phyloP scores from a whole-genome alignment of 2,113 vertebrate genomes.

The Carassius carassius region DNA sequence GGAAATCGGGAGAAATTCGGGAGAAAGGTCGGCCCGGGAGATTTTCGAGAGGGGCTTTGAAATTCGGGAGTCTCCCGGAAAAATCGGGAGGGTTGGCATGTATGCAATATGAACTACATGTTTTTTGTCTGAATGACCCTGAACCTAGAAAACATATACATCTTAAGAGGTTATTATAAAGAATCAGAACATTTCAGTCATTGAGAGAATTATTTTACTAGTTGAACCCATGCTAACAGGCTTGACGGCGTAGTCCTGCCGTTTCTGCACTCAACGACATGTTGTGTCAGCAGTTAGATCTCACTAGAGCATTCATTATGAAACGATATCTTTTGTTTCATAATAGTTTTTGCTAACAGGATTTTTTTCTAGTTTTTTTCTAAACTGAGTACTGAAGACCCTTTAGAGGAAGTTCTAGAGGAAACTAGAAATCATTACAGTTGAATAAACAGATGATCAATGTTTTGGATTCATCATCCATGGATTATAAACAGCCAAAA shows the following conservation, averaged over 20 bases:
- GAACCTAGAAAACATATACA: background rate
- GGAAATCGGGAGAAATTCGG: too few relatives aligned
- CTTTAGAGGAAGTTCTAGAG: slow-evolving; percentile 68
- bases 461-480: background rate
- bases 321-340: too few relatives aligned
- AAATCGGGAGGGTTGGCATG: too few relatives aligned
- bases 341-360: background rate
- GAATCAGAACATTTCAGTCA: background rate
- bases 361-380: slow-evolving; percentile 36
- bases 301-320: slow-evolving; percentile 79
- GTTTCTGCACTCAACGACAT: slow-evolving; percentile 74
- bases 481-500: background rate
- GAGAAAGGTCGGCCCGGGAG: too few relatives aligned
- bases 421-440: too few relatives aligned
- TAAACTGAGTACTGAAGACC: slow-evolving; percentile 71
- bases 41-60: too few relatives aligned
- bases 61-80: too few relatives aligned
- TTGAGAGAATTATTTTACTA: background rate
- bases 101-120: slow-evolving; percentile 44
- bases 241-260: slow-evolving; percentile 73
- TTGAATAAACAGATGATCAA: slow-evolving; percentile 40
- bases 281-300: slow-evolving; percentile 83
- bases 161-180: background rate
- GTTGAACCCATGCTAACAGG: slow-evolving; percentile 63
- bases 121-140: background rate